These are phyloP conservation scores for Drosophila funebris DNA, from an alignment of 1,140 invertebrate species.

Conservation along the genomic window DNA sequence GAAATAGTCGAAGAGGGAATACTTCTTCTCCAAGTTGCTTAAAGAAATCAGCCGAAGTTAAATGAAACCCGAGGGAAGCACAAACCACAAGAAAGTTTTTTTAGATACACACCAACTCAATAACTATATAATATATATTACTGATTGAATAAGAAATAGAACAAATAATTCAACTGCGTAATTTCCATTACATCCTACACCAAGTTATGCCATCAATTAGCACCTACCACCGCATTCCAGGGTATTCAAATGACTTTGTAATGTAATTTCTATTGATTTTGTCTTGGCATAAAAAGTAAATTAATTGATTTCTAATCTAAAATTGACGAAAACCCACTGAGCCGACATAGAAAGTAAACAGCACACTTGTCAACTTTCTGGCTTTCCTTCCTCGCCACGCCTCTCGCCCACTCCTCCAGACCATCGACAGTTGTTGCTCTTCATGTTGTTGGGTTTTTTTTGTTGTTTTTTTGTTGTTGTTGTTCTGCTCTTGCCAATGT, in stretches of 20 bases:
- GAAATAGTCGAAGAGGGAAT: not conserved
- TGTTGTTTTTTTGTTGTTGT: no score
- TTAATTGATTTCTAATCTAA: slow-evolving; percentile 72
- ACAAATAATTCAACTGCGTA: not conserved
- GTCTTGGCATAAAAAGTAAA: slow-evolving; percentile 35
- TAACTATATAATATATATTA: no score
- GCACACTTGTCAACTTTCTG: slow-evolving; percentile 58
- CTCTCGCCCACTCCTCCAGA: not conserved
- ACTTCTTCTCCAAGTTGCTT: not conserved
- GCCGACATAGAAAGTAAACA: slow-evolving; percentile 36
- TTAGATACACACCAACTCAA: no score
- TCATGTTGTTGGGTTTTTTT: slow-evolving; percentile 8
- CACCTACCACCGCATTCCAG: not conserved
- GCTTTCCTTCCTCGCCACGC: not conserved
- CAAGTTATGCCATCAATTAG: not conserved
- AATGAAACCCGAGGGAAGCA: not conserved
- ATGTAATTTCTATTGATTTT: slow-evolving; percentile 55
- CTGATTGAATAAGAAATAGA: no score
- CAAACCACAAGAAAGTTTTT: no score
- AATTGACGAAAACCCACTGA: slow-evolving; percentile 31
- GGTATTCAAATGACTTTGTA: not conserved
- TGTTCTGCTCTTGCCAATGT: slow-evolving; percentile 13
- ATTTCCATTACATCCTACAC: not conserved
- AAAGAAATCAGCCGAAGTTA: not conserved
- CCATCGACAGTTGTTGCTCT: not conserved